Conservation (phyloP, 2,888 invertebrate species). For the Maniola hyperantus region DNA sequence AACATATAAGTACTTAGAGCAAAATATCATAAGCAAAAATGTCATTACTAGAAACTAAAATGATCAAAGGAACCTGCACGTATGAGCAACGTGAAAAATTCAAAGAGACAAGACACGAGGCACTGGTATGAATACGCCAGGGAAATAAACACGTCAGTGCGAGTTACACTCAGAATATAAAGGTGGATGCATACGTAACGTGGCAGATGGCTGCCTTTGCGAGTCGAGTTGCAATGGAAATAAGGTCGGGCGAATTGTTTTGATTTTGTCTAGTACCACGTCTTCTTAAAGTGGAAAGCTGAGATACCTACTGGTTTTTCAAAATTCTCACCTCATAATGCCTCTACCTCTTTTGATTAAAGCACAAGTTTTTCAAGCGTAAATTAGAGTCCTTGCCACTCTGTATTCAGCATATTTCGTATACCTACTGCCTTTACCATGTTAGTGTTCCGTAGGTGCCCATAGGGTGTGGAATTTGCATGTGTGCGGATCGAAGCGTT, state of each 20-base stretch:
- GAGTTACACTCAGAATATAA: conserved; percentile 44
- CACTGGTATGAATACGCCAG: conserved; percentile 52
- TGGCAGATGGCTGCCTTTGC: conserved; percentile 27
- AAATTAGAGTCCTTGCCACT: too few species aligned
- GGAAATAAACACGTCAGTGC: conserved; percentile 64
- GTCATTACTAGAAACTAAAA: conserved; percentile 26
- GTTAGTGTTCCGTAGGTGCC: too few species aligned
- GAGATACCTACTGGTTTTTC: background rate
- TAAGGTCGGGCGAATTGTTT: conserved; percentile 10
- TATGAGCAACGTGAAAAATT: conserved; percentile 45
- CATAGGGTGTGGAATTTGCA: too few species aligned
- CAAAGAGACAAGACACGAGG: conserved; percentile 51
- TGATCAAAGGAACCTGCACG: conserved; percentile 28
- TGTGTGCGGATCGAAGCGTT: too few species aligned
- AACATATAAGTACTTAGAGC: too few species aligned
- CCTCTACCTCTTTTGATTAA: too few species aligned
- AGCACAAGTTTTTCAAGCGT: too few species aligned
- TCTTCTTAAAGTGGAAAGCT: background rate
- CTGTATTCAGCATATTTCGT: too few species aligned
- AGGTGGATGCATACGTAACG: conserved; percentile 41
- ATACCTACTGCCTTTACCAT: too few species aligned
- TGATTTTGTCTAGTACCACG: background rate
- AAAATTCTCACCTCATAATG: background rate
- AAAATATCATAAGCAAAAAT: conserved; percentile 23
- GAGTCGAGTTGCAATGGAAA: background rate